Conservation (phyloP, 2,797 vertebrate species). For the Acanthis flammea region DNA sequence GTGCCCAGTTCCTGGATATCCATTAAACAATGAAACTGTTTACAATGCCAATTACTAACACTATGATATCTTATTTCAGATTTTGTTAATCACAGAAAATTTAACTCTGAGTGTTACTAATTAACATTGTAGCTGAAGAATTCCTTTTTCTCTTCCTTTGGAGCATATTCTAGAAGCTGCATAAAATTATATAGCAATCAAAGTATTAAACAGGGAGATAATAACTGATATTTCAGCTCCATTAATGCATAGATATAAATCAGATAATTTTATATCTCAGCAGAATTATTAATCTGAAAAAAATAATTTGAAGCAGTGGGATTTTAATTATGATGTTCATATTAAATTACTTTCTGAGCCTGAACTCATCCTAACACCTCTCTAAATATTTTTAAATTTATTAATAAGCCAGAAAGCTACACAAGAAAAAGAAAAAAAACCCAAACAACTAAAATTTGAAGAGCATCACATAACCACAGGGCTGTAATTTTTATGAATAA, state of each 20-base stretch:
- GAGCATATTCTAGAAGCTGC: slow-evolving; percentile 27
- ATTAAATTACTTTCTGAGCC: slow-evolving; percentile 54
- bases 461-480: not conserved
- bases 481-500: not conserved
- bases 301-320: slow-evolving; percentile 19
- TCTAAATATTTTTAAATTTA: not conserved
- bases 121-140: slow-evolving; percentile 4
- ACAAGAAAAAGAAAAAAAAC: not conserved
- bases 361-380: not conserved
- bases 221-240: slow-evolving; percentile 66
- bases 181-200: slow-evolving; percentile 58
- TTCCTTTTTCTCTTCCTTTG: slow-evolving; percentile 25
- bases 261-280: slow-evolving; percentile 62
- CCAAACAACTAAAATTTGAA: not conserved
- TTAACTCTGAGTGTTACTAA: not conserved
- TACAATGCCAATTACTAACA: not conserved
- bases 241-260: slow-evolving; percentile 64
- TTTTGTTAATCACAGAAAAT: not conserved
- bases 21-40: slow-evolving; percentile 20
- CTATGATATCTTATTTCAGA: slow-evolving; percentile 7
- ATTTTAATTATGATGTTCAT: slow-evolving; percentile 66
- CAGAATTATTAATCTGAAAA: slow-evolving; percentile 67
- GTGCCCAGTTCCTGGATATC: not conserved
- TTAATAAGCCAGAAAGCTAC: not conserved
- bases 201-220: slow-evolving; percentile 55